phyloP scores from a whole-genome alignment of 2,797 vertebrate genomes.

The Nannoperca australis region DNA sequence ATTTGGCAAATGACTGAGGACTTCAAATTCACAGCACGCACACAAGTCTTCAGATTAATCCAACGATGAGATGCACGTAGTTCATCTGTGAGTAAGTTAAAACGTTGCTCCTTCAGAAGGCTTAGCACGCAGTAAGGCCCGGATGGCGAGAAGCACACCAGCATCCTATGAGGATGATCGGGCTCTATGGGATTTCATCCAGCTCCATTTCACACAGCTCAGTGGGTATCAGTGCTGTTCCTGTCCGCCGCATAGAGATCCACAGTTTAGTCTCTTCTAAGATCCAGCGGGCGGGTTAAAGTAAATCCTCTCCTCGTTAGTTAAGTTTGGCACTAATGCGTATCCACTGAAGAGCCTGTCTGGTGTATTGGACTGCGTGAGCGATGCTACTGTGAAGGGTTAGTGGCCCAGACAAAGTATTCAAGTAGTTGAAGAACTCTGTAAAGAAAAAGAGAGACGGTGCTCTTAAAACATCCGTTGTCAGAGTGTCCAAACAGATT shows the following conservation, averaged over 20 bases:
- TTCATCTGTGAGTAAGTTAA: slow-evolving; percentile 27
- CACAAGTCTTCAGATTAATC: slow-evolving; percentile 39
- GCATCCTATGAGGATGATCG: slow-evolving; percentile 46
- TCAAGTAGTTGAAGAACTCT: slow-evolving; percentile 99
- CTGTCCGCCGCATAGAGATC: slow-evolving; percentile 46
- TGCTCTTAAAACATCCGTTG: not conserved
- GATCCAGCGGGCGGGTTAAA: slow-evolving; percentile 29
- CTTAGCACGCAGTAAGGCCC: slow-evolving; percentile 38
- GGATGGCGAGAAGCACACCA: slow-evolving; percentile 4
- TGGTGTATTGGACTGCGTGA: slow-evolving; percentile 96
- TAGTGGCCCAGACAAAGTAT: slow-evolving; percentile 94
- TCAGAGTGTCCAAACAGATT: not conserved
- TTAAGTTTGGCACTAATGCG: slow-evolving; percentile 92
- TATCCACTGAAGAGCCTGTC: slow-evolving; percentile 98
- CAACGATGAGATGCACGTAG: slow-evolving; percentile 13
- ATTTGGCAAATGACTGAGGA: slow-evolving; percentile 72
- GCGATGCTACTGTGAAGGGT: slow-evolving; percentile 98
- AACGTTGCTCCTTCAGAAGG: slow-evolving; percentile 33
- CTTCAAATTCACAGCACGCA: slow-evolving; percentile 27
- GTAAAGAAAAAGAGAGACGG: slow-evolving; percentile 41
- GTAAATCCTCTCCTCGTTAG: slow-evolving; percentile 74
- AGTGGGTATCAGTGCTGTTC: slow-evolving; percentile 20
- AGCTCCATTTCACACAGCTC: slow-evolving; percentile 27
- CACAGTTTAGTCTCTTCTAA: slow-evolving; percentile 38
- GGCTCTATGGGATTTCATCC: slow-evolving; percentile 37